Evolutionary conservation across 2,113 vertebrate genomes (phyloP).

Genomic region (Callipepla squamata): DNA sequence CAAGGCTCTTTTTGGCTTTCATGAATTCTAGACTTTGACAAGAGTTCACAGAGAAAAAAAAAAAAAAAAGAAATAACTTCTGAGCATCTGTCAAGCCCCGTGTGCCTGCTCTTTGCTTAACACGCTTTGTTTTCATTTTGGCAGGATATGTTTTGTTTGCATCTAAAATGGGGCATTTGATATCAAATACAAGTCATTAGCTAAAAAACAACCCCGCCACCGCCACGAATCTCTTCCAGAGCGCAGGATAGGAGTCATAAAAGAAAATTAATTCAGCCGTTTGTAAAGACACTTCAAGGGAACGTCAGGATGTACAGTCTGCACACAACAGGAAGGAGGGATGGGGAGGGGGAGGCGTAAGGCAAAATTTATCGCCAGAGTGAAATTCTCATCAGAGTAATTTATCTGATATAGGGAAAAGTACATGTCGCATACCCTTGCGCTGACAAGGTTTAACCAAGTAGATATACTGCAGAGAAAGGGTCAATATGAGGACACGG

Average conservation of each 20-base stretch:
- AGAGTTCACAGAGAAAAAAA: slow-evolving; percentile 60
- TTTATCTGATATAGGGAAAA: neutral
- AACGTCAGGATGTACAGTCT: slow-evolving; percentile 21
- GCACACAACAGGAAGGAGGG: neutral
- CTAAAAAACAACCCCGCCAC: slow-evolving; percentile 28
- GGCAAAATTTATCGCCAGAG: neutral
- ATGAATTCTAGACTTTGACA: slow-evolving; percentile 71
- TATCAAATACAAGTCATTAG: slow-evolving; percentile 32
- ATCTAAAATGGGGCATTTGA: slow-evolving; percentile 55
- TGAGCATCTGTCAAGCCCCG: slow-evolving; percentile 60
- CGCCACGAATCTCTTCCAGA: neutral
- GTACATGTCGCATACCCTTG: neutral
- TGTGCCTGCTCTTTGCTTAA: slow-evolving; percentile 57
- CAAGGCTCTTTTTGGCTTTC: slow-evolving; percentile 72
- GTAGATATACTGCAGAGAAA: slow-evolving; percentile 7
- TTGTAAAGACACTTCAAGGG: slow-evolving; percentile 19
- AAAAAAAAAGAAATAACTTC: slow-evolving; percentile 60
- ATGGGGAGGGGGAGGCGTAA: neutral
- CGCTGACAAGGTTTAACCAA: slow-evolving; percentile 28
- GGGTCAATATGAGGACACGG: slow-evolving; percentile 41
- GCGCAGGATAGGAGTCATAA: neutral
- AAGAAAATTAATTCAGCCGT: slow-evolving; percentile 43
- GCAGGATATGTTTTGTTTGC: slow-evolving; percentile 59
- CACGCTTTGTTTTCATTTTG: slow-evolving; percentile 58
- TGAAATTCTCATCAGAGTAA: neutral